A percentile compares a stretch with the other conserved stretches of the same genome.
Conservation (phyloP, 2,113 vertebrate genomes). For the Brachionichthys hirsutus region DNA sequence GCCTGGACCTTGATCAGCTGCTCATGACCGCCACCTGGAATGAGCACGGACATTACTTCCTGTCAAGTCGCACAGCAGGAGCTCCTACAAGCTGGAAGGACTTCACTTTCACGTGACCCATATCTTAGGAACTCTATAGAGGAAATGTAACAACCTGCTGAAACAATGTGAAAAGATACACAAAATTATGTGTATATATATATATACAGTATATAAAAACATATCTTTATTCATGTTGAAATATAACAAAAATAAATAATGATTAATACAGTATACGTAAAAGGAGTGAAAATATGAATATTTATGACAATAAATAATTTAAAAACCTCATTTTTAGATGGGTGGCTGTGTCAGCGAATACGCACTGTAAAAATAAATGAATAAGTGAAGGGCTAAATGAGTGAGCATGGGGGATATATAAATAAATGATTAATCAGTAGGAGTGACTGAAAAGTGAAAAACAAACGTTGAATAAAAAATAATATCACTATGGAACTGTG, state of each 20-base stretch:
- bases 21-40: slow-evolving; percentile 9
- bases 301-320: too few relatives aligned
- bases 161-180: not conserved
- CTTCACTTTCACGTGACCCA: slow-evolving; percentile 11
- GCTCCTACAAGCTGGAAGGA: slow-evolving; percentile 16
- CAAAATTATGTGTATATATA: not conserved
- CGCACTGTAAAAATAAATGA: not conserved
- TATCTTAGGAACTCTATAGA: not conserved
- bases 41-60: slow-evolving; percentile 37
- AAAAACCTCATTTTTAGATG: too few relatives aligned
- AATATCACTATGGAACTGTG: too few relatives aligned
- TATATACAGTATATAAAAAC: not conserved
- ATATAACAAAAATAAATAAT: too few relatives aligned
- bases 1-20: slow-evolving; percentile 35
- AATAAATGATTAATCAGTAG: not conserved
- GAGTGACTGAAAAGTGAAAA: too few relatives aligned
- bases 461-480: too few relatives aligned
- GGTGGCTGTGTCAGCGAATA: not conserved
- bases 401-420: not conserved
- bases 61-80: not conserved
- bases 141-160: not conserved
- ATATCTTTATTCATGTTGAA: not conserved
- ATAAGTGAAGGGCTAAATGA: too few relatives aligned
- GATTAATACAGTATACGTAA: too few relatives aligned
- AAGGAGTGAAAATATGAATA: too few relatives aligned